Evolutionary conservation across 2,797 vertebrate species (phyloP), one percentile per base, ranked within the genome.

Genomic region (Serranus cabrilla): DNA sequence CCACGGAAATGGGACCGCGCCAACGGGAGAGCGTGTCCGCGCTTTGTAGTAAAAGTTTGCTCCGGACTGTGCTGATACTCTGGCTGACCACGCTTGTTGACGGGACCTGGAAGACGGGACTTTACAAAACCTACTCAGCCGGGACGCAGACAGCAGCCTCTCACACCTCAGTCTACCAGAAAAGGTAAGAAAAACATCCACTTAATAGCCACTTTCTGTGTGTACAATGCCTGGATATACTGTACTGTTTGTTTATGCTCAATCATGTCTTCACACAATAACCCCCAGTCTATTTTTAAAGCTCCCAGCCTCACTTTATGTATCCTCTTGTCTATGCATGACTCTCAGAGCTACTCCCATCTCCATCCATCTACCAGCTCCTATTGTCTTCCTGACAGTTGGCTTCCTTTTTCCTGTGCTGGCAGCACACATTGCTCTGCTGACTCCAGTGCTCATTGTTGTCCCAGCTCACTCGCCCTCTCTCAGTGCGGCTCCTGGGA

Each of bases 101-200:
- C 64, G 94, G 89, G 70, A 95, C 95, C 64, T 95, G 95, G 95
- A 95, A 88, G 87, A 95, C 94, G 4, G 94, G 94, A 88, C 92
- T 94, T 60, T 95, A 95, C 87, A 94, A 93, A 71, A 71, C 58
- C 69, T 92, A 91, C 79, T 87, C 92, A 25, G 66, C 82, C 56
- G 91, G 91, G 65, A 82, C 92, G 13, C 89, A 94, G 39, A 14
- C 91, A 7, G 88, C 86, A 56, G 82, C 82, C 34, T 71, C 93
- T 40, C 93, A 89, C 85, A 73, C 85, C 64, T 83, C 93, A n/a
- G 60, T 93, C 66, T 94, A 95, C 25, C 93, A 94, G 40, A 95
- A 94, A 75, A 95, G 93, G 95, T 95, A 80, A 84, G 73, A 1
- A 9, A n/a, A 7, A 3, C 52, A 42, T 42, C 20, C n/a, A n/a